These are phyloP conservation scores for Parazoanthus darwini DNA, from an alignment of 92 coral and sea anemone species.

Conservation along the genomic window DNA sequence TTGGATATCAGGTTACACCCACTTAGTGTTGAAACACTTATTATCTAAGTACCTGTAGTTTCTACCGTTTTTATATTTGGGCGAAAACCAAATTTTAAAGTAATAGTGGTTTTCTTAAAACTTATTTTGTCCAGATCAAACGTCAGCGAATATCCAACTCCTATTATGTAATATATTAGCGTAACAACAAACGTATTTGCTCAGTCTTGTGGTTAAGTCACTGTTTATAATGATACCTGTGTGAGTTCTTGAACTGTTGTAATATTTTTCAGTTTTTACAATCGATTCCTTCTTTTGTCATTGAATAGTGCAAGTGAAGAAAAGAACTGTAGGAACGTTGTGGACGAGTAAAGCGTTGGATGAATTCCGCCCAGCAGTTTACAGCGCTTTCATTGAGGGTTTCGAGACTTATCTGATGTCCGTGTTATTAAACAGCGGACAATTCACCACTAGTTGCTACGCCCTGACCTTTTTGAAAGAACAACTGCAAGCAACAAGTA, in stretches of 20 bases:
- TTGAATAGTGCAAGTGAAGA: neutral
- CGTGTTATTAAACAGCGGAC: constrained; percentile 64
- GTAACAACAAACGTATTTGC: no score
- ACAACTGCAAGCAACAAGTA: constrained; percentile 32
- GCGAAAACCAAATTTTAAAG: neutral
- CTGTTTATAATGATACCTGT: no score
- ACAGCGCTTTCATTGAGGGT: constrained; percentile 71
- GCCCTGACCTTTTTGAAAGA: constrained; percentile 45
- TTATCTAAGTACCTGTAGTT: neutral
- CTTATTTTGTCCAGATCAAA: no score
- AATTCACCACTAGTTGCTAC: constrained; percentile 36
- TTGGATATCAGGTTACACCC: no score
- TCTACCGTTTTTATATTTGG: no score
- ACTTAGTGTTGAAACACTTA: no score
- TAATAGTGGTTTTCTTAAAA: neutral
- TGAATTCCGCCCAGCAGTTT: constrained; percentile 69
- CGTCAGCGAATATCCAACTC: no score
- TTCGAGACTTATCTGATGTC: constrained; percentile 64
- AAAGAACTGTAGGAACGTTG: neutral
- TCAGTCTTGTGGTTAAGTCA: no score
- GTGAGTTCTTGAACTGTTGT: neutral
- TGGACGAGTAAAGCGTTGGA: constrained; percentile 26
- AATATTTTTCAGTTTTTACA: no score
- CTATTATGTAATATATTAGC: no score
- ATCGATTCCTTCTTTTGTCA: neutral